Evolutionary conservation across 2,113 vertebrate species (phyloP), one percentile per base, ranked within the genome.

Genomic region (Synodontis membranacea): DNA sequence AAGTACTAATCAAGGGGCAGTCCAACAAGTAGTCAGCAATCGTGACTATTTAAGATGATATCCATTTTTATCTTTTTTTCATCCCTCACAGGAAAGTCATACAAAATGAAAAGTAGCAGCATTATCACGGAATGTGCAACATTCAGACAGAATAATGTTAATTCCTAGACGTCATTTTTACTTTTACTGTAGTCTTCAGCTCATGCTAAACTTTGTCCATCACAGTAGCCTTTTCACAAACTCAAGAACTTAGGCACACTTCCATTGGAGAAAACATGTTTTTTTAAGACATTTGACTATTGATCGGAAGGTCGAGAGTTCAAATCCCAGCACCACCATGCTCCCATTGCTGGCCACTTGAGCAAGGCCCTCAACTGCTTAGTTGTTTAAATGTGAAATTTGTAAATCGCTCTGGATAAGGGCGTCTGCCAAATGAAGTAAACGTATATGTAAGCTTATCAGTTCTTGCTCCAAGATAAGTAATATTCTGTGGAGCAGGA

Each of bases 11-110:
- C 19, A 31, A 37, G 39, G n/a, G 78, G n/a, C 19, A 60, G n/a
- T 48, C n/a, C 39, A 56, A 8, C 34, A 42, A 42, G n/a, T n/a
- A n/a, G n/a, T n/a, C 31, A 54, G 52, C 44, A 87, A 44, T 56
- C 84, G 79, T 15, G 54, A 72, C 52, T 89, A 44, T 52, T 37
- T 88, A 50, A 50, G 48, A 50, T 31, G 10, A 25, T 8, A 74
- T 54, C 52, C 9, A 5, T 48, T 48, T 11, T 7, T 1, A 74
- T 19, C 7, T 50, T 72, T 42, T 23, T 42, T 72, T 72, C 21
- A 76, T 2, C 14, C 6, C 5, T 50, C 15, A 50, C 5, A 17
- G 46, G 11, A 3, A 78, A 28, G 25, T 1, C 4, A 14, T 12
- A 46, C 70, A 44, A 74, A 28, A 12, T 46, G 70, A 44, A 28